phyloP scores from a whole-genome alignment of 2,797 vertebrate genomes.

The Erethizon dorsatum region DNA sequence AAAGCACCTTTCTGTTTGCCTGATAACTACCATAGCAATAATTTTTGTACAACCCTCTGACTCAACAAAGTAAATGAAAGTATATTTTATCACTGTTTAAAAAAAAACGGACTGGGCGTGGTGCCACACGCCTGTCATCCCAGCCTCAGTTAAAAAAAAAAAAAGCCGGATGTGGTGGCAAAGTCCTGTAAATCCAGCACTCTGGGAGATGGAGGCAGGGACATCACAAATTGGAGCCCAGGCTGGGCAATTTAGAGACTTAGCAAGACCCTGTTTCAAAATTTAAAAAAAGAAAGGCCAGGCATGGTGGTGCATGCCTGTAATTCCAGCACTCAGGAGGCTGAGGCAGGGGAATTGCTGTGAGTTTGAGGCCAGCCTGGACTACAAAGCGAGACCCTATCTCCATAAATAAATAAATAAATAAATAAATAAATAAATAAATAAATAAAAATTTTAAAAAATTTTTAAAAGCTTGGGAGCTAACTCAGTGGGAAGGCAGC shows the following conservation, averaged over 20 bases:
- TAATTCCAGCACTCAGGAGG: too few relatives aligned
- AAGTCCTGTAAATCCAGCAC: neutral
- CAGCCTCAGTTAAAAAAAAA: too few relatives aligned
- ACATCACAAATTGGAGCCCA: neutral
- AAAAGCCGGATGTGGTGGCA: neutral
- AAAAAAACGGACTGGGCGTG: neutral
- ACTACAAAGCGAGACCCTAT: neutral
- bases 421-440: too few relatives aligned
- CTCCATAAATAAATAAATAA: too few relatives aligned
- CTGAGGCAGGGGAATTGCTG: too few relatives aligned
- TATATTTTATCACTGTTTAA: constrained; percentile 78
- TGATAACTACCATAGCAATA: constrained; percentile 86
- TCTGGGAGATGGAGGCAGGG: neutral
- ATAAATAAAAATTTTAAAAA: neutral
- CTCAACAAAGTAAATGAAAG: constrained; percentile 78
- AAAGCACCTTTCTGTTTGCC: constrained; percentile 63
- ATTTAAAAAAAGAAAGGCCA: neutral
- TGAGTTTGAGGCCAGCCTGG: neutral
- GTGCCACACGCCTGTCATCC: too few relatives aligned
- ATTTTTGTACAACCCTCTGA: constrained; percentile 73
- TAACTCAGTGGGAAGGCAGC: neutral
- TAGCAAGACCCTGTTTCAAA: neutral
- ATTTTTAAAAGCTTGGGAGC: neutral
- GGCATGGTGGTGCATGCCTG: too few relatives aligned
- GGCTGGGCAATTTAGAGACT: neutral